These are phyloP conservation scores for Pharmacophagus antenor DNA, from an alignment of 2,888 invertebrate genomes.

Conservation along the genomic window DNA sequence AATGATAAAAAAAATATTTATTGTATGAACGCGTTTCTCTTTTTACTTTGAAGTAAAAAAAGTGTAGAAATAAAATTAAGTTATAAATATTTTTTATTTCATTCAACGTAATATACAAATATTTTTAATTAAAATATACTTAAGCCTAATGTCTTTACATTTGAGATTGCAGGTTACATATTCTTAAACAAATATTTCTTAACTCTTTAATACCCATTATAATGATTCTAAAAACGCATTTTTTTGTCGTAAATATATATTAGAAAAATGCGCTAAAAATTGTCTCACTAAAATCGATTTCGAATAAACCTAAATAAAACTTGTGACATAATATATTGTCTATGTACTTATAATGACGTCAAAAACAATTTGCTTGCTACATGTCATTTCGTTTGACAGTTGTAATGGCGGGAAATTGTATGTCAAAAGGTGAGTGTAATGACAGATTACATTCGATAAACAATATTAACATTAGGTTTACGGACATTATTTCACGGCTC, in stretches of 20 bases:
- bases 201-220: not conserved
- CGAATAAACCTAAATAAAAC: no score
- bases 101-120: slow-evolving; percentile 34
- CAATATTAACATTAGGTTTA: no score
- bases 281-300: no score
- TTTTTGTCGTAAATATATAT: not conserved
- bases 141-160: slow-evolving; percentile 34
- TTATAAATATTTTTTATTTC: slow-evolving; percentile 30
- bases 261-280: not conserved
- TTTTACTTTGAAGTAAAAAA: not conserved
- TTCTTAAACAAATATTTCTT: slow-evolving; percentile 9
- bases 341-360: not conserved
- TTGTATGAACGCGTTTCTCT: no score
- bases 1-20: no score
- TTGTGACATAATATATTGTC: not conserved
- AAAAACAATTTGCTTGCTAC: no score
- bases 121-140: slow-evolving; percentile 28
- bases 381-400: slow-evolving; percentile 9
- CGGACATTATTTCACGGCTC: no score
- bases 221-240: not conserved
- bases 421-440: no score
- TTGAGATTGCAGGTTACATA: slow-evolving; percentile 38
- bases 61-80: not conserved
- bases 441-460: no score
- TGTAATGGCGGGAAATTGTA: slow-evolving; percentile 12